Percentiles rank a stretch among this genome's conserved stretches.
Conservation (phyloP, 2,113 vertebrate species). For the Chloropsis hardwickii region DNA sequence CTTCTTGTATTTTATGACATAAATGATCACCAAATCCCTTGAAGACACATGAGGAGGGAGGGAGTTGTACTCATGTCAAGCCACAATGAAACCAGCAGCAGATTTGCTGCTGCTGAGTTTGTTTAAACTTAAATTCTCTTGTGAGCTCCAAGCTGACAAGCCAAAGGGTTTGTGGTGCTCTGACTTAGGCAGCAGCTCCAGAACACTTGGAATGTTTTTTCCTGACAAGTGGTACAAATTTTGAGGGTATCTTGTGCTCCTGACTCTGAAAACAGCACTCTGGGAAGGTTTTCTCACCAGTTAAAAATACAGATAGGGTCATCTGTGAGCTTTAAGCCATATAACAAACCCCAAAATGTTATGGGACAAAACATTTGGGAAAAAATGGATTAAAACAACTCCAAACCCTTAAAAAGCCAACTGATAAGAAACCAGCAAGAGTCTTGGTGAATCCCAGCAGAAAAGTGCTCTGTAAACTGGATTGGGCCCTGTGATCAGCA, state of each 20-base stretch:
- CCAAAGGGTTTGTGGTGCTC: neutral
- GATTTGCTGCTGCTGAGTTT: neutral
- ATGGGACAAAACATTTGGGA: neutral
- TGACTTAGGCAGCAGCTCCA: neutral
- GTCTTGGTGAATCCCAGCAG: neutral
- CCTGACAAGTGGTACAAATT: neutral
- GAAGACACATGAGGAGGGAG: neutral
- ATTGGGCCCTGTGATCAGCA: neutral
- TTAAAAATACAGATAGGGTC: neutral
- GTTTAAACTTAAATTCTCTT: neutral
- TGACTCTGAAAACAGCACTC: neutral
- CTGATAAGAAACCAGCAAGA: neutral
- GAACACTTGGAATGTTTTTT: neutral
- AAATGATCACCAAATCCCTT: neutral
- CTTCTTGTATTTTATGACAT: neutral
- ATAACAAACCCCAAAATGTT: neutral
- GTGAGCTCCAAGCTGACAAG: neutral
- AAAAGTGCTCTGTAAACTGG: neutral
- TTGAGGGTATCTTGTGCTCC: neutral
- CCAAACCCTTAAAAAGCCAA: neutral
- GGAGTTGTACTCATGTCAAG: neutral
- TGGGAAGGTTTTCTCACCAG: neutral
- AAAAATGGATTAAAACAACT: neutral
- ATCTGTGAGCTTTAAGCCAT: accelerated
- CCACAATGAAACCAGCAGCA: neutral